Evolutionary conservation across 2,797 vertebrate genomes (phyloP).

Genomic region (Fringilla coelebs): DNA sequence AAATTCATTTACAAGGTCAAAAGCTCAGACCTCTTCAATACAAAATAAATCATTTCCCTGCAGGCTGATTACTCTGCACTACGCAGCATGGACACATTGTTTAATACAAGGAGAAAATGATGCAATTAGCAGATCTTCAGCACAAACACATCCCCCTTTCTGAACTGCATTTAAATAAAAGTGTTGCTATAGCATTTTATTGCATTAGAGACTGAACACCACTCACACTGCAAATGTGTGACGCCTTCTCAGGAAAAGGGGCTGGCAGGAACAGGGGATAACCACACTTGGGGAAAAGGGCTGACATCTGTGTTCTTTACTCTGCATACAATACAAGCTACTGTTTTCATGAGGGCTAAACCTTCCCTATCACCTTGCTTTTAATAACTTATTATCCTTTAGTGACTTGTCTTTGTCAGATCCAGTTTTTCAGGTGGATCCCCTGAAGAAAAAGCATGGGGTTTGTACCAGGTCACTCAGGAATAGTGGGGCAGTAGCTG

Average conservation of each 20-base stretch:
- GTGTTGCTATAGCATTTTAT: not conserved
- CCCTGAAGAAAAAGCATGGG: not conserved
- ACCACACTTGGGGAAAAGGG: not conserved
- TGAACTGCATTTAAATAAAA: not conserved
- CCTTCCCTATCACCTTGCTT: not conserved
- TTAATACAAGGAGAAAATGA: conserved; percentile 6
- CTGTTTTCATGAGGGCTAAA: not conserved
- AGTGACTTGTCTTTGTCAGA: not conserved
- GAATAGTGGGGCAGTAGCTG: not conserved
- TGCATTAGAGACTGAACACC: not conserved
- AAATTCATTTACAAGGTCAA: conserved; percentile 22
- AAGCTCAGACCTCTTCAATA: not conserved
- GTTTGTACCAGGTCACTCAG: not conserved
- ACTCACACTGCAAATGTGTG: not conserved
- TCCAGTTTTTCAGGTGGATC: not conserved
- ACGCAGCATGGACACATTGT: not conserved
- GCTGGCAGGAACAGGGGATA: not conserved
- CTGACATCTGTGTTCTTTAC: not conserved
- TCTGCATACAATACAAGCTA: not conserved
- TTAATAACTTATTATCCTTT: not conserved
- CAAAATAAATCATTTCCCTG: not conserved
- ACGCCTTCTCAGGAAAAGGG: not conserved
- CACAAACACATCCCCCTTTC: not conserved
- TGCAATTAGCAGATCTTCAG: not conserved
- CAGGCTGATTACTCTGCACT: not conserved